Base-by-base conservation (phyloP, 1,140 invertebrate species). In the Apis dorsata region DNA sequence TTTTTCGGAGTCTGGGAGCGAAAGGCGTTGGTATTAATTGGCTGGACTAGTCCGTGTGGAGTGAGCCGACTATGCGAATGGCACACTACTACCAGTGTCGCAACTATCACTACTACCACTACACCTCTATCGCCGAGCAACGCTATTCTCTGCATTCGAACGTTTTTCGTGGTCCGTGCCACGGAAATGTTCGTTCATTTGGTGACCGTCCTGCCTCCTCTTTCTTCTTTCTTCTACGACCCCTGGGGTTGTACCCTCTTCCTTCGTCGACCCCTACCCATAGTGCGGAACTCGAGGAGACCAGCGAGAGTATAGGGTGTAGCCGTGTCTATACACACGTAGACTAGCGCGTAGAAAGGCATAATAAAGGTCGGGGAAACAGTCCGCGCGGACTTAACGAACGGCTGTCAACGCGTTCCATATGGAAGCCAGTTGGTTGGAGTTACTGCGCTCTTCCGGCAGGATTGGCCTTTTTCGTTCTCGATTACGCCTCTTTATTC, bases 301-400 rank as follows among this genome's bases (percentile, higher is more conserved):
- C 53, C 75, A 63, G 57, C 57, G 68, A 60, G 75, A 78, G 81
- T 83, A 83, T 79, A 83, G 68, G 59, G 66, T 34, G 81, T 80
- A 76, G 73, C 73, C 71, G 72, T 80, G 84, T 79, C 75, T 86
- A 81, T 80, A 88, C 81, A 75, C 79, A 76, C 83, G 75, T 82
- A 85, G 57, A 87, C 86, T 13, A 57, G 76, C 79, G 73, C 85
- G 87, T 85, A 86, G 85, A 89, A 84, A 88, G 90, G 90, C 88
- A 91, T 90, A 90, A 91, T 90, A 90, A 91, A 91, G 89, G 90
- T 89, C 86, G 90, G 83, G 59, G 72, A 80, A 82, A 59, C 70
- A 90, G 88, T 93, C 93, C 93, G 90, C 91, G 92, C 91, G 93
- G 93, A 93, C 83, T 90, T 49, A 84, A 91, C 84, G 74, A 19